phyloP scores from a whole-genome alignment of 2,888 invertebrate genomes.

The Thymelicus sylvestris region DNA sequence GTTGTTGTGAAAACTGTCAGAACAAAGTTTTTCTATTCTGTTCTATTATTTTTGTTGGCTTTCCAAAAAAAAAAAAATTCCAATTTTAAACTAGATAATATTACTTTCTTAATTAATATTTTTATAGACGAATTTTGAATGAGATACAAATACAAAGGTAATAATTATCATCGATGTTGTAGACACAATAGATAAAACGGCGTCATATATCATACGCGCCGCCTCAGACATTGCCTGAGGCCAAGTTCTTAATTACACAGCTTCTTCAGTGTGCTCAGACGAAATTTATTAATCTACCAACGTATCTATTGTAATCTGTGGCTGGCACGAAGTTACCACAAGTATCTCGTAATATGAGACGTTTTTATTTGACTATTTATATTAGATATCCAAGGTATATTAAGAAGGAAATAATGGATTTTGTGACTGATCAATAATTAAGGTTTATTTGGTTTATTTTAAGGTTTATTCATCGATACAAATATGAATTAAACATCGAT shows the following conservation, averaged over 20 bases:
- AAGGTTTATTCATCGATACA: too few relatives aligned
- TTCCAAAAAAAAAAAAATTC: too few relatives aligned
- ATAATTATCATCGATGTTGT: slow-evolving; percentile 39
- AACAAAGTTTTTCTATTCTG: too few relatives aligned
- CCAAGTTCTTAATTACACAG: slow-evolving; percentile 55
- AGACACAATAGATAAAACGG: slow-evolving; percentile 46
- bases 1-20: too few relatives aligned
- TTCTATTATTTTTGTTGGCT: too few relatives aligned
- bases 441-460: too few relatives aligned
- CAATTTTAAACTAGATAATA: too few relatives aligned
- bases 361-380: not conserved
- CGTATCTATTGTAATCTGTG: slow-evolving; percentile 46
- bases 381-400: too few relatives aligned
- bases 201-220: slow-evolving; percentile 38
- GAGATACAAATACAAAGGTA: slow-evolving; percentile 37
- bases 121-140: slow-evolving; percentile 2
- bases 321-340: slow-evolving; percentile 26
- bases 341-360: slow-evolving; percentile 1
- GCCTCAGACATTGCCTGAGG: slow-evolving; percentile 44
- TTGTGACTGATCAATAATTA: too few relatives aligned
- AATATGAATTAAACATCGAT: too few relatives aligned
- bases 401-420: too few relatives aligned
- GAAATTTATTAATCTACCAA: slow-evolving; percentile 46
- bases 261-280: slow-evolving; percentile 57
- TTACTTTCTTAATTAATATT: not conserved